Evolutionary conservation across 2,888 invertebrate genomes (phyloP).

Genomic region (Arenicola marina): DNA sequence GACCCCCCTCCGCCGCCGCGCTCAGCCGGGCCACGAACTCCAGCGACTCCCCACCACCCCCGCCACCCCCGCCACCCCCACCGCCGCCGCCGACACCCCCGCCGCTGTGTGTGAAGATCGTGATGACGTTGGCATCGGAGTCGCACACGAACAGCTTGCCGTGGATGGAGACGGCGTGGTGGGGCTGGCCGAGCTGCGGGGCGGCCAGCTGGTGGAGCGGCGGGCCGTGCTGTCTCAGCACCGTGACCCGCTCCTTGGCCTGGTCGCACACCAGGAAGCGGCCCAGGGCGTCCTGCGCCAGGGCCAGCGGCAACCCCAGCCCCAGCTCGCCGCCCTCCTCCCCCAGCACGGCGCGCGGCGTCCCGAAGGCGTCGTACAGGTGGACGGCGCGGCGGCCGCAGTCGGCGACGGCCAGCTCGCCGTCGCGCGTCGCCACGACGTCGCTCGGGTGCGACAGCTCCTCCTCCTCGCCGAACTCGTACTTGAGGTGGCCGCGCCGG

Average conservation of each 20-base stretch:
- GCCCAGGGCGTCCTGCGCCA: slow-evolving; percentile 21
- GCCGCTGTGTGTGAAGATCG: slow-evolving; percentile 18
- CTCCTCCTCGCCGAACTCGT: slow-evolving; percentile 27
- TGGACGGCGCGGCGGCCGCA: slow-evolving; percentile 16
- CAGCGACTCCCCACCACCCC: too few relatives aligned
- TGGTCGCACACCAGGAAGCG: slow-evolving; percentile 31
- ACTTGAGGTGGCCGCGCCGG: slow-evolving; percentile 16
- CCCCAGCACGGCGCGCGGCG: slow-evolving; percentile 15
- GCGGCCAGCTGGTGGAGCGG: slow-evolving; percentile 16
- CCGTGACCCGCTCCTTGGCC: slow-evolving; percentile 24
- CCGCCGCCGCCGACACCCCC: slow-evolving; percentile 7
- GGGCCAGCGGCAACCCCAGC: slow-evolving; percentile 25
- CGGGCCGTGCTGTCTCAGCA: slow-evolving; percentile 24
- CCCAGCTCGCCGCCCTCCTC: slow-evolving; percentile 13
- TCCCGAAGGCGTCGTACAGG: slow-evolving; percentile 24
- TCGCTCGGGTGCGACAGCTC: slow-evolving; percentile 30
- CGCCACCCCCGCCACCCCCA: neutral
- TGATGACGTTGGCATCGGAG: slow-evolving; percentile 18
- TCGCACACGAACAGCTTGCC: slow-evolving; percentile 28
- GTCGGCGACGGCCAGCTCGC: slow-evolving; percentile 30
- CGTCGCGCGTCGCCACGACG: slow-evolving; percentile 21
- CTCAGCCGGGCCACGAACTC: slow-evolving; percentile 21
- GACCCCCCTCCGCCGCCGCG: neutral
- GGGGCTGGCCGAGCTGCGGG: slow-evolving; percentile 17
- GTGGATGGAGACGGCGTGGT: slow-evolving; percentile 14